Evolutionary conservation across 1,140 invertebrate species (phyloP), one percentile per base, ranked within the genome.

Genomic region (Ceratoteleas bidentatus): DNA sequence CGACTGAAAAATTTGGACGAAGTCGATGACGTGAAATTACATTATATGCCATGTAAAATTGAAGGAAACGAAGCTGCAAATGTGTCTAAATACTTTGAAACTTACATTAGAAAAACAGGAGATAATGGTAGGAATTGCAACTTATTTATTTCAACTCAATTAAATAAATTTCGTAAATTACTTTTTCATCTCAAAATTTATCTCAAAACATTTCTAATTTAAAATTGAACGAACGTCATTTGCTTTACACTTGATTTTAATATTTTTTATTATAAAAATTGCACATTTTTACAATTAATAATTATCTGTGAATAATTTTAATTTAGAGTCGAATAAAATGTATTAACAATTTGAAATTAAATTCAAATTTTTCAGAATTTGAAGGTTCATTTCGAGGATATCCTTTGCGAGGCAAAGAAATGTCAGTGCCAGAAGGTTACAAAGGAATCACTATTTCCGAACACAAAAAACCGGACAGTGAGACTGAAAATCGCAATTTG

Each of bases 1-100:
- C 90, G 93, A 78, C 87, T 92, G n/a, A 91, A 92, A 79, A 88
- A 90, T 86, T 38, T 92, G 50, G 80, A 68, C 2, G 85, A 88
- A 32, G 70, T 86, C 38, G 87, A 92, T 58, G 74, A 89, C 34
- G 81, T 90, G 7, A 88, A 92, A 8, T 78, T 94, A 2, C 96
- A 97, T 88, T 94, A 94, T 56, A 91, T 97, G 66, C 96, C 96
- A 3, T 96, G 94, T 85, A 94, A 95, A 91, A 94, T 97, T 57
- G 89, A 95, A 65, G 93, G 93, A 5, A 92, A 96, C 82, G 95
- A 94, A 49, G 85, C 92, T 11, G 95, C 95, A 0, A 94, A 95
- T 80, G 94, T 96, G 34, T 90, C 93, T 0, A 91, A 93, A 52
- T 96, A 94, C 88, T 96, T 96, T 85, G 92, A 93, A 65, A 92